A percentile compares a stretch with the other conserved stretches of the same genome.
phyloP scores from a whole-genome alignment of 2,797 vertebrate species.

The Pygocentrus nattereri region DNA sequence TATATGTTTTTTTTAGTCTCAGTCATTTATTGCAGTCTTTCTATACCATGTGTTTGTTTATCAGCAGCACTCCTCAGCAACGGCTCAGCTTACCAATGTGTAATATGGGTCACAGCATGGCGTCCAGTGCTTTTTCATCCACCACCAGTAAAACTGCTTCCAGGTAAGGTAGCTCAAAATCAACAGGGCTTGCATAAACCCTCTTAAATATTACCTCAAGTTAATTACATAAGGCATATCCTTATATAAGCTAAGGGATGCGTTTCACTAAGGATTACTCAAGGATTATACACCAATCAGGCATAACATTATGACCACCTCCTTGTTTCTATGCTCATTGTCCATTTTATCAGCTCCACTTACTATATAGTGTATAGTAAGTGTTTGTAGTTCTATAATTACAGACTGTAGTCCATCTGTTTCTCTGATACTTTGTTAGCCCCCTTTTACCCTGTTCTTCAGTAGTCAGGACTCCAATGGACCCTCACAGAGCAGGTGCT shows the following conservation, averaged over 20 bases:
- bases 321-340: no score
- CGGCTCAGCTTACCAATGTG: conserved; percentile 65
- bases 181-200: background rate
- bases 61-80: conserved; percentile 65
- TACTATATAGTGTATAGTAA: no score
- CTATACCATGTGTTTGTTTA: conserved; percentile 22
- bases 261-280: background rate
- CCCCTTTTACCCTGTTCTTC: no score
- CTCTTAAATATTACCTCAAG: background rate
- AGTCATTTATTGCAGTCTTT: background rate
- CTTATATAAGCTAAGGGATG: background rate
- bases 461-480: no score
- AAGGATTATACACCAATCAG: no score
- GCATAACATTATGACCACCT: no score
- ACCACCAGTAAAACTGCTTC: conserved; percentile 82
- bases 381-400: no score
- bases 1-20: background rate
- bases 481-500: no score
- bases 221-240: background rate
- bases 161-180: conserved; percentile 74
- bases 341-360: no score
- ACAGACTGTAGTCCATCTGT: no score
- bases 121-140: conserved; percentile 82
- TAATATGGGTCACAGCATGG: conserved; percentile 82
- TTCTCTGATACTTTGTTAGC: no score